These are phyloP conservation scores for Chironomus tepperi DNA, from an alignment of 1,140 invertebrate species.

Conservation along the genomic window DNA sequence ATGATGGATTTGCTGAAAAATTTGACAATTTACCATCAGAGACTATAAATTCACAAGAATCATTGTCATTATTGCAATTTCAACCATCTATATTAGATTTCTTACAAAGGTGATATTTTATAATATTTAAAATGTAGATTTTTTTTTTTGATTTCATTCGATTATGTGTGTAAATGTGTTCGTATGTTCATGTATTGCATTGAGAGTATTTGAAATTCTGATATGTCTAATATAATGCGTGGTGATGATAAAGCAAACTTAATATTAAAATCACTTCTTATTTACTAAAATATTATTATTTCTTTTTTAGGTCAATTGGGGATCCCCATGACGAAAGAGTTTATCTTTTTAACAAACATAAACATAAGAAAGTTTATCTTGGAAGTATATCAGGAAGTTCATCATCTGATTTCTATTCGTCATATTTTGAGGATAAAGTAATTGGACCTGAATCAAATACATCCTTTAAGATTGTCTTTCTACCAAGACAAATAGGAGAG, in stretches of 20 bases:
- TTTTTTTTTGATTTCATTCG: conserved; percentile 5
- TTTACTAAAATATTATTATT: not conserved
- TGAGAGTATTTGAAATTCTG: not conserved
- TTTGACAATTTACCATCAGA: conserved; percentile 26
- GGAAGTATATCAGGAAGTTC: conserved; percentile 81
- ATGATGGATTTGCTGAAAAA: not conserved
- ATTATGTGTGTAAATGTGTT: not conserved
- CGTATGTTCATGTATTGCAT: not conserved
- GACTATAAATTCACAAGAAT: conserved; percentile 34
- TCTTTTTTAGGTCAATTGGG: conserved; percentile 62
- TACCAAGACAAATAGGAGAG: conserved; percentile 80
- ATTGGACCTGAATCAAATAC: conserved; percentile 86
- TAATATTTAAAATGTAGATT: not conserved
- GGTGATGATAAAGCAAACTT: not conserved
- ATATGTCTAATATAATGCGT: not conserved
- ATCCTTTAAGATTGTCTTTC: conserved; percentile 90
- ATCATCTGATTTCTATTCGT: conserved; percentile 75
- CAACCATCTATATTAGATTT: conserved; percentile 41
- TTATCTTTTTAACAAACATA: conserved; percentile 67
- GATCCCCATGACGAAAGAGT: conserved; percentile 73
- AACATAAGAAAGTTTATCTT: conserved; percentile 63
- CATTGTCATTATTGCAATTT: conserved; percentile 37
- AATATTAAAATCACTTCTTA: not conserved
- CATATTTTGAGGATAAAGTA: conserved; percentile 86
- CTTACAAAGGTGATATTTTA: conserved; percentile 37